Conservation (phyloP, 2,888 invertebrate genomes). For the Sycophila texana region DNA sequence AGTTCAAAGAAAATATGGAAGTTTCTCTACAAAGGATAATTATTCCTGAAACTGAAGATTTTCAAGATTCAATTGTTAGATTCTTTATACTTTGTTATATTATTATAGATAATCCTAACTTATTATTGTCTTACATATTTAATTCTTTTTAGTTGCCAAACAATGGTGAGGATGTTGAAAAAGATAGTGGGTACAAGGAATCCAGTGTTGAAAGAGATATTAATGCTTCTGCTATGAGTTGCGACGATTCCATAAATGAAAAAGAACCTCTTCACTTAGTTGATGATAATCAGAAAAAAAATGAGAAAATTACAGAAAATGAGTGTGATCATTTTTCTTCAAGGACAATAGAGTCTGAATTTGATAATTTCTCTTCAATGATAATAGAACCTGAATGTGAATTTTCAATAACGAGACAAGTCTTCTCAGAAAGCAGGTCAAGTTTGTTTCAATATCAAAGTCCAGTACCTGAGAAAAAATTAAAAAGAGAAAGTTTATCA, state of each 20-base stretch:
- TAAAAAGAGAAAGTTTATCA: constrained; percentile 21
- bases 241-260: constrained; percentile 13
- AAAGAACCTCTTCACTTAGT: constrained; percentile 39
- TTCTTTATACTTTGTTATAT: background rate
- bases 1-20: constrained; percentile 56
- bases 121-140: constrained; percentile 2
- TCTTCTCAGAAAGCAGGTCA: constrained; percentile 44
- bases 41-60: constrained; percentile 48
- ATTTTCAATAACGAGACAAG: constrained; percentile 42
- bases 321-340: background rate
- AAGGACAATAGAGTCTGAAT: constrained; percentile 19
- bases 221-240: constrained; percentile 23
- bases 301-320: background rate
- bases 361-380: constrained; percentile 11
- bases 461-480: constrained; percentile 38
- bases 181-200: constrained; percentile 48
- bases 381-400: constrained; percentile 34
- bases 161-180: background rate
- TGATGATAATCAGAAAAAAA: constrained; percentile 29
- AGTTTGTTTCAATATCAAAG: constrained; percentile 48
- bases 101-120: background rate
- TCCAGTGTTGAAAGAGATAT: constrained; percentile 27
- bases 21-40: constrained; percentile 44
- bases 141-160: constrained; percentile 16
- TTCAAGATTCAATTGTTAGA: constrained; percentile 27